Evolutionary conservation across 2,113 vertebrate species (phyloP), one percentile per base, ranked within the genome.

Genomic region (Cyanistes caeruleus): DNA sequence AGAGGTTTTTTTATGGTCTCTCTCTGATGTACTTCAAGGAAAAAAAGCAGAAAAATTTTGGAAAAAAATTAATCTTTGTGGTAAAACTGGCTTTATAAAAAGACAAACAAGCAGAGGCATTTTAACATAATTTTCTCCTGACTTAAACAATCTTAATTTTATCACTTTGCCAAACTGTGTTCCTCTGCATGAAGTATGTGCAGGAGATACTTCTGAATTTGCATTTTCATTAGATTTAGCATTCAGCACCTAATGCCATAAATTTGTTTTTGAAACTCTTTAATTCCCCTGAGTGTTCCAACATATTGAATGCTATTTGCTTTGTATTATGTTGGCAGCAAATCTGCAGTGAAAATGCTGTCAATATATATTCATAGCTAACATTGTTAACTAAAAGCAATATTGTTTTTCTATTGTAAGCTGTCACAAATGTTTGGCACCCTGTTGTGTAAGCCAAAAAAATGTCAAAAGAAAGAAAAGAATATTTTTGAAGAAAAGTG

Each of bases 321-420:
- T 97, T 97, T 98, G 98, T 97, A 98, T 98, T 97, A 98, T 98
- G 96, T 97, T 97, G 97, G 97, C 98, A 98, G 96, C 69, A 76
- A 91, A 97, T 97, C 97, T 97, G 97, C 96, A 84, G 97, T 97
- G 96, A 93, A 98, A 98, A 97, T 97, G 94, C 98, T 98, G 97
- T 98, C 98, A 98, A 98, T 98, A 97, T 98, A 98, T 98, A 98
- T 98, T 98, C 97, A 97, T 97, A 97, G 97, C 97, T 98, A 98
- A 98, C 98, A 98, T 98, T 98, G 98, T 98, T 98, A 98, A 98
- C 98, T 98, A 97, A 98, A 98, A 97, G 97, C 98, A 98, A 98
- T 98, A 97, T 98, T 97, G 97, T 98, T 98, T 98, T 98, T 98
- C 98, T 97, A 98, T 97, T 97, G 94, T 97, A 96, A 94, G 96